Evolutionary conservation across 2,113 vertebrate genomes (phyloP).

Genomic region (Phainopepla nitens): DNA sequence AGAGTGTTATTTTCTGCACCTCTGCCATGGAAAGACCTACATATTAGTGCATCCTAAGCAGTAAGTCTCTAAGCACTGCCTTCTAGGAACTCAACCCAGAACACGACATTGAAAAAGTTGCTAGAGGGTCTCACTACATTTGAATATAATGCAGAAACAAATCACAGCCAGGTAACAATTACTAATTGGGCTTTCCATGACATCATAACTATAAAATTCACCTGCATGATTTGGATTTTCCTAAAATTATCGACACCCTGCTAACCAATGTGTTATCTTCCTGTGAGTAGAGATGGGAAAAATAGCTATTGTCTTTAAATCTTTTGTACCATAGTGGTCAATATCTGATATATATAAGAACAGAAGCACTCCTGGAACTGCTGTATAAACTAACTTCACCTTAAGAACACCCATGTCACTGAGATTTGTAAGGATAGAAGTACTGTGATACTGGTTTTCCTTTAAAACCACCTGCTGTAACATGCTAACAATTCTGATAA

Average conservation of each 20-base stretch:
- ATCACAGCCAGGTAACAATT: neutral
- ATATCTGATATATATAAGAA: neutral
- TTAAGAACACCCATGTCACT: neutral
- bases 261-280: neutral
- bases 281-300: neutral
- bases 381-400: neutral
- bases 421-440: neutral
- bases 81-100: neutral
- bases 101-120: neutral
- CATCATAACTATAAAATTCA: neutral
- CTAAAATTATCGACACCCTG: neutral
- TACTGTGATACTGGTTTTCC: neutral
- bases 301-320: neutral
- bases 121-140: neutral
- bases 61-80: neutral
- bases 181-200: neutral
- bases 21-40: neutral
- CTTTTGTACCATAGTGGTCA: neutral
- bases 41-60: neutral
- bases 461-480: neutral
- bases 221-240: neutral
- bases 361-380: neutral
- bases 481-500: neutral
- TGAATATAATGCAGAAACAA: neutral
- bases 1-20: neutral